Percentiles rank a stretch among this genome's conserved stretches.
phyloP scores from a whole-genome alignment of 2,888 invertebrate species.

The Tolmerus cingulatus region DNA sequence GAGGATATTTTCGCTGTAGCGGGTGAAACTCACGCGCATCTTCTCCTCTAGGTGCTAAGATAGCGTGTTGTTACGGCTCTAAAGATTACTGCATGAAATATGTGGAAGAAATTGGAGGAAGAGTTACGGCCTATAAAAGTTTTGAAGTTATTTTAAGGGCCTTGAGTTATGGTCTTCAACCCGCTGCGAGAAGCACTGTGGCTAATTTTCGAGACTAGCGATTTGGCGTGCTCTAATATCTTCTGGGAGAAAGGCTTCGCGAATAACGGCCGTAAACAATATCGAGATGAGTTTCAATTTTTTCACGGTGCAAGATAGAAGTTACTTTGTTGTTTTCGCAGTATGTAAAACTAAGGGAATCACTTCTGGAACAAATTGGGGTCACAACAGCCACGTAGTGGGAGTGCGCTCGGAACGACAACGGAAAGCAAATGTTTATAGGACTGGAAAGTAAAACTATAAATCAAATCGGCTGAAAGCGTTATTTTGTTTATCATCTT shows the following conservation, averaged over 20 bases:
- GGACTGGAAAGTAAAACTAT: background rate
- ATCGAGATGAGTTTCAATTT: background rate
- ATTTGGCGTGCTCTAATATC: constrained; percentile 17
- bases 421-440: background rate
- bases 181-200: background rate
- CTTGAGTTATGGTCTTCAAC: background rate
- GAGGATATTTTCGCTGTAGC: constrained; percentile 5
- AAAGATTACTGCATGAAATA: constrained; percentile 20
- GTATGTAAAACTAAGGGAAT: background rate
- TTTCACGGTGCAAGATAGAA: background rate
- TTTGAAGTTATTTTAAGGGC: constrained; percentile 40
- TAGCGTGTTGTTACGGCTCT: background rate
- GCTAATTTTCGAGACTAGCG: background rate
- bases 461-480: background rate
- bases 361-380: background rate
- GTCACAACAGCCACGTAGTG: background rate
- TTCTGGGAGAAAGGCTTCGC: background rate
- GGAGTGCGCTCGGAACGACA: background rate
- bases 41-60: background rate
- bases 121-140: constrained; percentile 34
- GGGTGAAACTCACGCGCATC: background rate
- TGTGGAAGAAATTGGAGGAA: constrained; percentile 35
- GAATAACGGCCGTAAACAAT: background rate
- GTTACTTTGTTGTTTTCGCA: background rate
- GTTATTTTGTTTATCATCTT: background rate